Evolutionary conservation across 2,113 vertebrate species (phyloP).

Genomic region (Callipepla squamata): DNA sequence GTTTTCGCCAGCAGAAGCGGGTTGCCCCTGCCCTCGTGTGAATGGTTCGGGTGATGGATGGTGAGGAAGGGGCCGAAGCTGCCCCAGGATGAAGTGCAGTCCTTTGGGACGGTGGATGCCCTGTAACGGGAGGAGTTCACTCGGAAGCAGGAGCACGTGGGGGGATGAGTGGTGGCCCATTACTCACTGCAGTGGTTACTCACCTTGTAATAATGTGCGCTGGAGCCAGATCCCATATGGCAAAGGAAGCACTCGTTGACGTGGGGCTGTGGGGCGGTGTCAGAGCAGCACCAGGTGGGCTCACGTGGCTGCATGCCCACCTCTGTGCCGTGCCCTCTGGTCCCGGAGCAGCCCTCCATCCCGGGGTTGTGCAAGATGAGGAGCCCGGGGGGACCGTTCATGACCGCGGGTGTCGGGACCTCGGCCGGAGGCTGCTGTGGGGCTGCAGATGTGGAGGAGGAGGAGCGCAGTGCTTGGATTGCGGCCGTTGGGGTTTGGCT

Average conservation of each 20-base stretch:
- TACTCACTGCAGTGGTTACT: constrained; percentile 48
- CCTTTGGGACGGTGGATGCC: too few species aligned
- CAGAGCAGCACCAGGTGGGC: not conserved
- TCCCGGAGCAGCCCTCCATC: not conserved
- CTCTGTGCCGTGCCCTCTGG: not conserved
- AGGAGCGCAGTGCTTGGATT: not conserved
- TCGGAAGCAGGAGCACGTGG: not conserved
- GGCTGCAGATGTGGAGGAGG: constrained; percentile 23
- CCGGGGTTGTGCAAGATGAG: too few species aligned
- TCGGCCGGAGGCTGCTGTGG: not conserved
- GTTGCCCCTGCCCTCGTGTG: not conserved
- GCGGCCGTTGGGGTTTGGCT: not conserved
- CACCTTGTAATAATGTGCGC: not conserved
- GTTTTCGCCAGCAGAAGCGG: not conserved
- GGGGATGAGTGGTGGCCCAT: constrained; percentile 44
- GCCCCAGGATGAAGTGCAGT: not conserved
- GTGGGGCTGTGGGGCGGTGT: rapidly evolving
- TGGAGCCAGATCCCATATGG: not conserved
- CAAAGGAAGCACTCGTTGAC: not conserved
- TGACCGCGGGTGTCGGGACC: not conserved
- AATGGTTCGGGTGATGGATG: not conserved
- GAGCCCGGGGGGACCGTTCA: not conserved
- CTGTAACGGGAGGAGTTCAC: rapidly evolving
- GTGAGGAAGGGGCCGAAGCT: not conserved
- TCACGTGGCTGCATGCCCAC: not conserved